These are phyloP conservation scores for Chrysodeixis includens DNA, from an alignment of 2,888 invertebrate genomes.

Conservation along the genomic window DNA sequence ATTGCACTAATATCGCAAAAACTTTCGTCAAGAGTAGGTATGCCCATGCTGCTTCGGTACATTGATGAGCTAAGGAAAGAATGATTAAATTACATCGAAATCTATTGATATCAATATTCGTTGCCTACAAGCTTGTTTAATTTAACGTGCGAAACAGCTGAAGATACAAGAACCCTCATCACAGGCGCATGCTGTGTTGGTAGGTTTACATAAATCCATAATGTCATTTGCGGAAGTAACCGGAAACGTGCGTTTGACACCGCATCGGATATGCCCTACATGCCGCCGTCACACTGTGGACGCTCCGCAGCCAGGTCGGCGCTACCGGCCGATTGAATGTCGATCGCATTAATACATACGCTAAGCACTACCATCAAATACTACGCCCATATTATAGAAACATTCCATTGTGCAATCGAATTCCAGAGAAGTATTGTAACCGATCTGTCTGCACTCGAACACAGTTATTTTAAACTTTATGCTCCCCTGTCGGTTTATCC, in stretches of 20 bases:
- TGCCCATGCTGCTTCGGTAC: too few relatives aligned
- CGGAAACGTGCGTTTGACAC: constrained; percentile 64
- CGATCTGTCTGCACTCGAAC: constrained; percentile 15
- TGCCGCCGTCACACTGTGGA: constrained; percentile 56
- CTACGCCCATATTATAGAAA: constrained; percentile 12
- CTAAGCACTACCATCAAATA: constrained; percentile 1
- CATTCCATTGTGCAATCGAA: constrained; percentile 19
- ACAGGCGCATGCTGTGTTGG: constrained; percentile 25
- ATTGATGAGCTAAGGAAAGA: too few relatives aligned
- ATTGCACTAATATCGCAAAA: neutral
- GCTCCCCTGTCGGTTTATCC: constrained; percentile 35
- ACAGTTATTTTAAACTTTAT: constrained; percentile 22
- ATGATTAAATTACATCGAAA: too few relatives aligned
- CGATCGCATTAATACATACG: constrained; percentile 17
- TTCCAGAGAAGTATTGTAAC: constrained; percentile 16
- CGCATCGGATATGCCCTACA: constrained; percentile 61
- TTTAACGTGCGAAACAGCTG: neutral
- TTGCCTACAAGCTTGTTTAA: neutral
- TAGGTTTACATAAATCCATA: constrained; percentile 55
- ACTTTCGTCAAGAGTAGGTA: too few relatives aligned
- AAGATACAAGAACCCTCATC: neutral
- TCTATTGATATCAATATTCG: too few relatives aligned
- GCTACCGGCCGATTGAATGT: constrained; percentile 31
- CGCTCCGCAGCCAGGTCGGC: constrained; percentile 16
- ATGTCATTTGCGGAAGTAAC: constrained; percentile 60